phyloP scores from a whole-genome alignment of 2,888 invertebrate species.

The Craniophora ligustri region DNA sequence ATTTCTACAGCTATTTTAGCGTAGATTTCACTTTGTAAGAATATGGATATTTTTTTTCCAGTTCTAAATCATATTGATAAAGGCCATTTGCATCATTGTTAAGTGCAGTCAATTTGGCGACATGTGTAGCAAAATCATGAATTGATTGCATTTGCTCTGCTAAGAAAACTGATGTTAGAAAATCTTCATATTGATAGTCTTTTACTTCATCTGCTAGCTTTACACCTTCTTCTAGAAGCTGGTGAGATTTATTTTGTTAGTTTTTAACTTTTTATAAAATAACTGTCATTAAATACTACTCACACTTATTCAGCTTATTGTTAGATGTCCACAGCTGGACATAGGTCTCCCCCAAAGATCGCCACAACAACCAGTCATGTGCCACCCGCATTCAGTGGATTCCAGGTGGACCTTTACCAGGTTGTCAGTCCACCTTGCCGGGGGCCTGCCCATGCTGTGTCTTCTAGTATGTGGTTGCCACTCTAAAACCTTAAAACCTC shows the following conservation, averaged over 20 bases:
- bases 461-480: too few species aligned
- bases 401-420: too few species aligned
- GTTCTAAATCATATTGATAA: conserved; percentile 62
- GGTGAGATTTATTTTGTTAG: conserved; percentile 5
- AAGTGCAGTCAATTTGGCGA: conserved; percentile 56
- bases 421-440: too few species aligned
- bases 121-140: conserved; percentile 60
- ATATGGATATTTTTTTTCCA: conserved; percentile 49
- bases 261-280: not conserved
- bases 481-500: too few species aligned
- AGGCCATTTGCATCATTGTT: conserved; percentile 55
- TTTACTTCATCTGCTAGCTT: conserved; percentile 58
- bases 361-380: too few species aligned
- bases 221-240: conserved; percentile 63
- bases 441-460: too few species aligned
- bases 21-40: conserved; percentile 8
- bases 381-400: too few species aligned
- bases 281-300: too few species aligned
- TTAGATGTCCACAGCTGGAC: too few species aligned
- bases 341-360: too few species aligned
- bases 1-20: not conserved
- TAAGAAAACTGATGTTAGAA: conserved; percentile 63
- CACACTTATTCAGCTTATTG: too few species aligned
- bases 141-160: conserved; percentile 65
- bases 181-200: conserved; percentile 67